These are phyloP conservation scores for Chloebia gouldiae DNA, from an alignment of 2,113 vertebrate genomes.

Conservation along the genomic window DNA sequence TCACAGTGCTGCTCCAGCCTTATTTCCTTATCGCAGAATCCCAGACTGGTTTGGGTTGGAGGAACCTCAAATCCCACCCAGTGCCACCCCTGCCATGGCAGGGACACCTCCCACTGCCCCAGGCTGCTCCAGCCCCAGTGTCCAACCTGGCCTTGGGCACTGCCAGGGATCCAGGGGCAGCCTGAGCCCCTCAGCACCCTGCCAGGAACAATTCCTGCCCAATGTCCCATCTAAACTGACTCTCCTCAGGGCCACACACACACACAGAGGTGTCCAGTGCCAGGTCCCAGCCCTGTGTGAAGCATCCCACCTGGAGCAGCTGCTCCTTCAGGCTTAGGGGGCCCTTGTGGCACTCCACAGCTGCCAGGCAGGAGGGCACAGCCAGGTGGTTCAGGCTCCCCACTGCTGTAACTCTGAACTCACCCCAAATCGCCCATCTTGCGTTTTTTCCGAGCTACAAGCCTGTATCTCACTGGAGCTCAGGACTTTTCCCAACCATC, in stretches of 20 bases:
- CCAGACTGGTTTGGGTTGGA: rapidly evolving
- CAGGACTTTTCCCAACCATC: rapidly evolving
- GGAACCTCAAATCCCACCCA: rapidly evolving
- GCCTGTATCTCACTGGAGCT: not conserved
- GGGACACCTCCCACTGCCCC: not conserved
- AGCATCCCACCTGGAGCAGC: not conserved
- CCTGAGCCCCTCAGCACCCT: not conserved
- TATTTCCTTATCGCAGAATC: not conserved
- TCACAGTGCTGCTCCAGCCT: not conserved
- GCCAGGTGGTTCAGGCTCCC: not conserved
- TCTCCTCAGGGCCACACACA: not conserved
- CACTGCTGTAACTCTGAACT: rapidly evolving
- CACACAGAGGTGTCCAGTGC: rapidly evolving
- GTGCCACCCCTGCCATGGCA: not conserved
- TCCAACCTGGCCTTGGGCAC: not conserved
- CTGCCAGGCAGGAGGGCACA: not conserved
- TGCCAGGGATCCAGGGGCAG: not conserved
- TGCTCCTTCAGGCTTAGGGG: not conserved
- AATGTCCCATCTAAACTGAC: rapidly evolving
- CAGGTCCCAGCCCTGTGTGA: not conserved
- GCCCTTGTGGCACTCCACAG: not conserved
- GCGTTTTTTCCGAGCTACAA: rapidly evolving
- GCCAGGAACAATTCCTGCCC: not conserved
- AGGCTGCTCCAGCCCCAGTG: not conserved
- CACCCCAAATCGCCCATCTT: rapidly evolving